Percentiles rank a stretch among this genome's conserved stretches.
Evolutionary conservation across 2,113 vertebrate species (phyloP).

Genomic region (Pelusios castaneus): DNA sequence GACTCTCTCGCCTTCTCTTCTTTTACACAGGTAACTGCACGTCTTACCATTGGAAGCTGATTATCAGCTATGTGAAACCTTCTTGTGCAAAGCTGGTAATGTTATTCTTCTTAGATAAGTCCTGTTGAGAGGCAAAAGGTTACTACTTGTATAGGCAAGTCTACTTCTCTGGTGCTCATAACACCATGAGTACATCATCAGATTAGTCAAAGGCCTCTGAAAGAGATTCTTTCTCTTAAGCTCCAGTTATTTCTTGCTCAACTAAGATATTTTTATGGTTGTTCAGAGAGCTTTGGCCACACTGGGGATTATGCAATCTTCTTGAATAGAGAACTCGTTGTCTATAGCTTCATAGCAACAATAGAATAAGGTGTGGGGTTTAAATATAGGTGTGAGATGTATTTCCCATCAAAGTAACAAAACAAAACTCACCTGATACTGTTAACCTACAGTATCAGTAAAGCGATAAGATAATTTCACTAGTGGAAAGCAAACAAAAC

Average conservation of each 20-base stretch:
- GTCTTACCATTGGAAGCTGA: neutral
- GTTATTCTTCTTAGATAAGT: constrained; percentile 22
- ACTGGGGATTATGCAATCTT: neutral
- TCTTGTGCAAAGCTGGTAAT: neutral
- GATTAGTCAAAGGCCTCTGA: constrained; percentile 60
- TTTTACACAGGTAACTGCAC: accelerated
- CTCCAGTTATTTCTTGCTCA: constrained; percentile 26
- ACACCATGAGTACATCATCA: neutral
- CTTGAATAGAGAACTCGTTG: constrained; percentile 34
- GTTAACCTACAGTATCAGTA: constrained; percentile 2
- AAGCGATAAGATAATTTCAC: neutral
- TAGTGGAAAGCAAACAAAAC: neutral
- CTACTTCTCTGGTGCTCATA: neutral
- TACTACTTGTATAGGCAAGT: constrained; percentile 57
- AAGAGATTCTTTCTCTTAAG: constrained; percentile 20
- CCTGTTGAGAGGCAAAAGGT: constrained; percentile 35
- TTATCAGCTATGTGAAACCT: neutral
- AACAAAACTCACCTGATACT: neutral
- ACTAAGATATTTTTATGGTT: constrained; percentile 56
- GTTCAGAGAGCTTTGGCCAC: constrained; percentile 32
- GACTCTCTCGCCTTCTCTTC: neutral
- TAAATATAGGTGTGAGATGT: neutral
- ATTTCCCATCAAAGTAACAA: neutral
- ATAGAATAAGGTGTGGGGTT: constrained; percentile 25
- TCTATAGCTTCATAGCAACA: neutral